Percentiles rank a stretch among this genome's conserved stretches.
Conservation (phyloP, 2,888 invertebrate genomes). For the Ormyrus rosae region DNA sequence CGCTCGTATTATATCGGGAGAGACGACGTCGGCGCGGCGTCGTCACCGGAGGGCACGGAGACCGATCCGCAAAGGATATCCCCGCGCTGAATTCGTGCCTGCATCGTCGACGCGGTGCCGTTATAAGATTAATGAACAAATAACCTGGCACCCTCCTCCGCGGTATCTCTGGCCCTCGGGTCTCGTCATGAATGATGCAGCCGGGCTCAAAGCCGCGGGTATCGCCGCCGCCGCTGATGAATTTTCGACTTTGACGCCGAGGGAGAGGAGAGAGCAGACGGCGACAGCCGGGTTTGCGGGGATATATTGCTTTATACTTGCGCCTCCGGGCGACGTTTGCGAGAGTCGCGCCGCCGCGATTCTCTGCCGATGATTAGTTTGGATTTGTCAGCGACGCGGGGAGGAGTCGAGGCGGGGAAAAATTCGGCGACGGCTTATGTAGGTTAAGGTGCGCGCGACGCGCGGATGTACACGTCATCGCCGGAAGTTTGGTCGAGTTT, state of each 20-base stretch:
- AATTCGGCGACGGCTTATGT: no score
- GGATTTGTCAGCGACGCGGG: no score
- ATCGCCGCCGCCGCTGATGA: conserved; percentile 15
- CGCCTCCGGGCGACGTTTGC: no score
- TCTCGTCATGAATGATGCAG: conserved; percentile 62
- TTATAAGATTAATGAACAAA: conserved; percentile 75
- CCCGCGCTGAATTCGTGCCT: neutral
- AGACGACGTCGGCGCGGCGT: neutral
- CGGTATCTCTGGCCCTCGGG: conserved; percentile 59
- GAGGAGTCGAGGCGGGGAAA: no score
- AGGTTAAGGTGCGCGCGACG: no score
- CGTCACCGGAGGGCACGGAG: neutral
- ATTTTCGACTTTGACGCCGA: conserved; percentile 36
- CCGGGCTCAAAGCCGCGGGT: conserved; percentile 14
- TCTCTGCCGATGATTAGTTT: no score
- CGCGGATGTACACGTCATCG: no score
- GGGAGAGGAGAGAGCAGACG: neutral
- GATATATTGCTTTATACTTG: no score
- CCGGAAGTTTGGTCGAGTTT: no score
- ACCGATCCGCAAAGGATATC: neutral
- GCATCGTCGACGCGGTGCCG: conserved; percentile 42
- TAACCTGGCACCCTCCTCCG: conserved; percentile 58
- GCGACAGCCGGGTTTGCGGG: neutral
- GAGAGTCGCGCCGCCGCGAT: no score
- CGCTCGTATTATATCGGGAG: conserved; percentile 26